phyloP scores from a whole-genome alignment of 2,797 vertebrate species.

The Phoxinus dragarum region DNA sequence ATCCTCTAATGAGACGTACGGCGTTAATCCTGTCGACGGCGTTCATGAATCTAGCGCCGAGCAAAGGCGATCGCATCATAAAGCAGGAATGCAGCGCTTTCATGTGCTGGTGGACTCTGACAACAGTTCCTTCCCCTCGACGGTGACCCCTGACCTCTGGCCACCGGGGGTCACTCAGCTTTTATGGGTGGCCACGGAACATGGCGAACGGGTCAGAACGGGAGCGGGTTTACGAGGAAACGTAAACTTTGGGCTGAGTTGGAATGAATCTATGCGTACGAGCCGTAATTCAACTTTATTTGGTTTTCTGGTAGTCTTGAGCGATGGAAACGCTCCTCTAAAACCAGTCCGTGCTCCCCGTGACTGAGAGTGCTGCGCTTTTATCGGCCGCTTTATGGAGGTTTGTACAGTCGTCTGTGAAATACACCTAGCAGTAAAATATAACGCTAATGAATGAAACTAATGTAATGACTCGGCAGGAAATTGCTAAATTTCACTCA shows the following conservation, averaged over 20 bases:
- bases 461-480: not conserved
- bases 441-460: conserved; percentile 52
- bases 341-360: conserved; percentile 41
- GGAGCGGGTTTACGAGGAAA: conserved; percentile 77
- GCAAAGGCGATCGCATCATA: conserved; percentile 77
- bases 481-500: not conserved
- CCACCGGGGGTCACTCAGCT: conserved; percentile 75
- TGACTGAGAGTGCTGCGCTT: conserved; percentile 49
- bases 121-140: conserved; percentile 84
- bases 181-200: conserved; percentile 79
- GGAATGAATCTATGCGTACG: conserved; percentile 80
- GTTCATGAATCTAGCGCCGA: conserved; percentile 75
- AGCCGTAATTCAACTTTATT: conserved; percentile 81
- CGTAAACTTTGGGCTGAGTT: conserved; percentile 76
- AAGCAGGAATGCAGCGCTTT: conserved; percentile 82
- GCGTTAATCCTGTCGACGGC: conserved; percentile 82
- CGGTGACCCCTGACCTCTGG: conserved; percentile 75
- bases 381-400: conserved; percentile 58
- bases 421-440: conserved; percentile 62
- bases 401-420: conserved; percentile 70
- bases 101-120: conserved; percentile 76
- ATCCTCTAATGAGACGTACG: conserved; percentile 79
- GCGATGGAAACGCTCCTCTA: conserved; percentile 38
- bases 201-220: conserved; percentile 78
- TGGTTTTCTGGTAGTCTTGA: conserved; percentile 58